Evolutionary conservation across 2,888 invertebrate genomes (phyloP), one percentile per base, ranked within the genome.

Genomic region (Dinocampus coccinellae): DNA sequence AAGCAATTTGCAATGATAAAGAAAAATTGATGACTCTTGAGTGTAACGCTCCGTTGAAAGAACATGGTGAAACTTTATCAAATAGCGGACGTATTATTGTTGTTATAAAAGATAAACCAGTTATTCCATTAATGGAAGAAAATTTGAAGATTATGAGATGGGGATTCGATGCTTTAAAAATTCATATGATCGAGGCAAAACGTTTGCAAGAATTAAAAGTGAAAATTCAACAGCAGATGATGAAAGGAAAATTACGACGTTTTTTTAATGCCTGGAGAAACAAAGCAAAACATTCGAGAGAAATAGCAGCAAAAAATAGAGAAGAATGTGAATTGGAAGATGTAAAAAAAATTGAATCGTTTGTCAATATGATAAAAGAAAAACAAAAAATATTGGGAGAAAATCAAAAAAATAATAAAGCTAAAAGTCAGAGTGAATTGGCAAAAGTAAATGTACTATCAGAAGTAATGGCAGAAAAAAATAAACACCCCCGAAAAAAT

Each of bases 271-370:
- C 67, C 2, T 87, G 87, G 87, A 81, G 66, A 67, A 72, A 55
- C 13, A 67, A 73, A 10, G 69, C 71, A 0, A 72, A 69, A 20
- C 78, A 76, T 3, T 33, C 52, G 6, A 80, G 72, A 58, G 70
- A 22, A 7, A 20, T 71, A 6, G 70, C 64, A 6, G 16, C 58
- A 9, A 77, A 73, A 20, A 79, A 70, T 13, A 75, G 75, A 29
- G 74, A 76, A 47, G 76, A 78, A 20, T 58, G 47, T 2, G 79
- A 80, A 24, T 73, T 81, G 60, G 76, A 81, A 2, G 80, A 84
- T 10, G 85, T 83, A 24, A 74, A 74, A 7, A 86, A 81, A 68
- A 87, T 87, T 20, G 85, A 86, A 61, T 72, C 81, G 63, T 82
- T 87, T 11, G 79, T 87, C 9, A 80, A 78, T 7, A 82, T 81